These are phyloP conservation scores for Aplocera efformata DNA, from an alignment of 2,888 invertebrate species.

Conservation along the genomic window DNA sequence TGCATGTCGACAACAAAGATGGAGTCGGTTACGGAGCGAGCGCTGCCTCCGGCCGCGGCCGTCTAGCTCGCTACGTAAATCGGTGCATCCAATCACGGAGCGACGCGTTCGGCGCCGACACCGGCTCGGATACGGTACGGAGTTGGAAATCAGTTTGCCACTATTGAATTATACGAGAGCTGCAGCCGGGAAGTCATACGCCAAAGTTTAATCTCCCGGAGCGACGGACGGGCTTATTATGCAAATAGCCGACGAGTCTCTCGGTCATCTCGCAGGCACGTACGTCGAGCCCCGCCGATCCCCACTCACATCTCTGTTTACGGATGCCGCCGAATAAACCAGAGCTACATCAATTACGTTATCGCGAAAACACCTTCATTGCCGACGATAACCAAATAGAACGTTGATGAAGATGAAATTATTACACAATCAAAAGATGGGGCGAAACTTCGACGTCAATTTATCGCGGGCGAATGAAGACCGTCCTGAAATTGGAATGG, in stretches of 20 bases:
- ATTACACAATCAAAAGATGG: conserved; percentile 68
- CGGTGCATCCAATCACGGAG: conserved; percentile 61
- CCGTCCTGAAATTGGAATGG: conserved; percentile 56
- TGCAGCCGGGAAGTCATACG: conserved; percentile 72
- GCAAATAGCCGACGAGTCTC: conserved; percentile 66
- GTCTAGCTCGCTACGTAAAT: conserved; percentile 41
- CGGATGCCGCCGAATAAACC: conserved; percentile 21
- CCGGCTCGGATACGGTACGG: conserved; percentile 48
- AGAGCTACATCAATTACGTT: conserved; percentile 19
- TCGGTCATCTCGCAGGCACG: conserved; percentile 67
- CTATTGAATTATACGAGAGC: conserved; percentile 76
- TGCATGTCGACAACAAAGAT: conserved; percentile 47
- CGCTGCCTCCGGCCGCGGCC: conserved; percentile 45
- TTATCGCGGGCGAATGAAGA: conserved; percentile 62
- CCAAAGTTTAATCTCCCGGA: conserved; percentile 74
- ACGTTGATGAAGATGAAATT: conserved; percentile 64
- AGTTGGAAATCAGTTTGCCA: conserved; percentile 74
- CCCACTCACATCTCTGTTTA: conserved; percentile 22
- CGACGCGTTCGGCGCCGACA: conserved; percentile 30
- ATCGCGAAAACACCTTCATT: conserved; percentile 48
- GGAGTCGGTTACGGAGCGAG: conserved; percentile 45
- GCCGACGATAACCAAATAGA: conserved; percentile 52
- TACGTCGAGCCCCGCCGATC: conserved; percentile 43
- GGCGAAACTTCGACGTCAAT: conserved; percentile 60
- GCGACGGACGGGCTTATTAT: conserved; percentile 74